These are phyloP conservation scores for Orestias chungarensis DNA, from an alignment of 2,797 vertebrate species.

Conservation along the genomic window DNA sequence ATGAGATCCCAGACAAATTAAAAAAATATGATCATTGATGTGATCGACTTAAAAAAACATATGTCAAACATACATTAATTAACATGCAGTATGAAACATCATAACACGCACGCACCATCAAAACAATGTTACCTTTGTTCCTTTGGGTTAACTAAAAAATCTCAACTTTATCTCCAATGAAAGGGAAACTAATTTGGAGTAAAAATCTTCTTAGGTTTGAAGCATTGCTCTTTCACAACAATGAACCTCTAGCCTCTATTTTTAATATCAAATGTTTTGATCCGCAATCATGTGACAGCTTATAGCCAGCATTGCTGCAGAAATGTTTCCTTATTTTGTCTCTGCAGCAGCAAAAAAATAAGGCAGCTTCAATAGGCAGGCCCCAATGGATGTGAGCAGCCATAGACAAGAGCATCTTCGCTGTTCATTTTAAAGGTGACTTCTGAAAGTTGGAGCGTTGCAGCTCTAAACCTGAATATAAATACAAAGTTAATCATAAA, in stretches of 20 bases:
- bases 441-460: constrained; percentile 13
- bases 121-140: neutral
- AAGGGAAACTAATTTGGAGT: constrained; percentile 32
- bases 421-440: constrained; percentile 12
- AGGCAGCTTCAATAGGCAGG: constrained; percentile 1
- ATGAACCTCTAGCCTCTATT: constrained; percentile 11
- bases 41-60: neutral
- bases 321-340: constrained; percentile 15
- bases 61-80: neutral
- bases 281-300: constrained; percentile 19
- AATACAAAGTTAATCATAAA: constrained; percentile 11
- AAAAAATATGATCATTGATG: neutral
- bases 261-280: constrained; percentile 36
- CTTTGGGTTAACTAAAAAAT: neutral
- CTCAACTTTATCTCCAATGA: neutral
- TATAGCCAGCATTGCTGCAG: constrained; percentile 7
- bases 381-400: constrained; percentile 12
- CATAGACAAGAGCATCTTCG: neutral
- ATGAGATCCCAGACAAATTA: neutral
- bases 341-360: neutral
- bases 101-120: neutral
- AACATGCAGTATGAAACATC: constrained; percentile 4
- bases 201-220: constrained; percentile 14
- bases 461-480: constrained; percentile 16
- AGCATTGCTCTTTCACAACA: constrained; percentile 12